Evolutionary conservation across 2,888 invertebrate species (phyloP).

Genomic region (Amaurobius ferox): DNA sequence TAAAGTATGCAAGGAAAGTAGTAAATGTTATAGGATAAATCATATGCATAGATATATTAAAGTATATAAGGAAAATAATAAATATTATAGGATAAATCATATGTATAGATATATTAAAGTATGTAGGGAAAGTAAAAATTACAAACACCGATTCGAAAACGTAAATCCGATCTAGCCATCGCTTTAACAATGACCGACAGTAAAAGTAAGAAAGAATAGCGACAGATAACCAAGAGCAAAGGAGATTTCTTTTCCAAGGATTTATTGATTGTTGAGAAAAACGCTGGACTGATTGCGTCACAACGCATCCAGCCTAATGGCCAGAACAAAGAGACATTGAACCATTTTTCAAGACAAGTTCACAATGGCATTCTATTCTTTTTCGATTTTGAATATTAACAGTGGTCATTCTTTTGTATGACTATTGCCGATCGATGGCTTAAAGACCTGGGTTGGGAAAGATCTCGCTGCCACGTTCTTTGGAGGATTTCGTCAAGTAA

Average conservation of each 20-base stretch:
- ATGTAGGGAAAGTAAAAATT: no score
- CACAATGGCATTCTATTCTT: background rate
- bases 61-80: no score
- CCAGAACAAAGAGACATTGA: background rate
- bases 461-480: no score
- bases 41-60: no score
- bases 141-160: no score
- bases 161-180: no score
- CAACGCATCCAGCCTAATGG: background rate
- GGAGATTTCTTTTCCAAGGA: background rate
- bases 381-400: background rate
- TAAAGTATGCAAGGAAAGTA: no score
- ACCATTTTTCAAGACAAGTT: background rate
- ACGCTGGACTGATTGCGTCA: background rate
- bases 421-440: background rate
- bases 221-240: background rate
- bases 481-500: no score
- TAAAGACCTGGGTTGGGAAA: background rate
- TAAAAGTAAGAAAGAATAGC: background rate
- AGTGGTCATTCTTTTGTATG: background rate
- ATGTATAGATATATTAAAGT: no score
- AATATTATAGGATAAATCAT: no score
- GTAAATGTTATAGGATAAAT: no score
- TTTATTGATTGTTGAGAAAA: background rate
- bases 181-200: background rate